Base-by-base conservation (phyloP, 2,797 vertebrate species). In the Paratrypauchen microcephalus region DNA sequence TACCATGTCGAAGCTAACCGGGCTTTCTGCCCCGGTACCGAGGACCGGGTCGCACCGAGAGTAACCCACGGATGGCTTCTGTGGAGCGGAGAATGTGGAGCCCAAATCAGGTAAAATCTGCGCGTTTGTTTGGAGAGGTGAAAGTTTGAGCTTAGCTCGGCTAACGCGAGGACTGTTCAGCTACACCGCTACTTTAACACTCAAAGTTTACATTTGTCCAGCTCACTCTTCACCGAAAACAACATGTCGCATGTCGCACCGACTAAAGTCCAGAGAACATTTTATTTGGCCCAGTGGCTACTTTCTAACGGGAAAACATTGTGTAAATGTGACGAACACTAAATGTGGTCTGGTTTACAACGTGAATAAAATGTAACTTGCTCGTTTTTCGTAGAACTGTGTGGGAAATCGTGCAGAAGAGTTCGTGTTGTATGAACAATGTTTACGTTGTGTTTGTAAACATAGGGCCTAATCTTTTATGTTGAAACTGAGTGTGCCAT, bases 101-200 rank as follows among this genome's bases (percentile, higher is more conserved):
- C 75, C 72, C 2, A 54, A 76, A 86, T 55, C 85, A 87, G 92
- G 90, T 92, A 86, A 75, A 69, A 54, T 21, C 24, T 41, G 26
- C 19, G 80, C 54, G 65, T 72, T 76, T 68, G 5, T 57, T 11
- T 73, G 77, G 85, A 92, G 88, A 84, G 85, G 85, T 69, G 80
- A 90, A 91, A 87, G 86, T 90, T 89, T 65, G 0, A 64, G 87
- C 86, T 80, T 79, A 86, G 79, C 48, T 21, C 6, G 26, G 87
- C 83, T 87, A 88, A 88, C 81, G 77, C 70, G 77, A 75, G 77
- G 65, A 64, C 71, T 65, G 63, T 64, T 69, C 21, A 61, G 83
- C 80, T 72, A 30, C 63, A 12, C 45, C 45, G 24, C 62, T n/a
- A n/a, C 45, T 26, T 9, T 12, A 11, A 63, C 26, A 39, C 16